Base-by-base conservation (phyloP, 2,113 vertebrate species). In the Pavo muticus region DNA sequence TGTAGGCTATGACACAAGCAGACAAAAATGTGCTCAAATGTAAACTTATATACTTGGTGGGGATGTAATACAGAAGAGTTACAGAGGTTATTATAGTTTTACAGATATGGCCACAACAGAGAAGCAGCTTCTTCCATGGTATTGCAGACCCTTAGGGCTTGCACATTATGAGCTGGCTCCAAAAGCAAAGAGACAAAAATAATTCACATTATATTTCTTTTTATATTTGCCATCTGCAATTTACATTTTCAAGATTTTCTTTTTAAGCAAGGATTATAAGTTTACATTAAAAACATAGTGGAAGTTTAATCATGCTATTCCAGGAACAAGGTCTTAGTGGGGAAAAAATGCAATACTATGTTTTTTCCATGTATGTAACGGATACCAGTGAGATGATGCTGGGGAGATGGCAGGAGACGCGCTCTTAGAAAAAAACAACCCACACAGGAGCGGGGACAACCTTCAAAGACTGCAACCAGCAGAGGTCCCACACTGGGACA, bases 21-120 rank as follows among this genome's bases (percentile, higher is more conserved):
- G 59, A 73, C 18, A 93, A 84, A 97, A 93, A 92, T 87, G 67
- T 87, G 59, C 59, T 75, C 78, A 93, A 96, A 89, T 56, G 24
- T 87, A 90, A 96, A 67, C 88, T 44, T 72, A 92, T 16, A 21
- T 73, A 85, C 92, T 94, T 91, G 71, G 63, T 81, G 71, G 73
- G 35, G 44, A 78, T 52, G 35, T 68, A 61, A 82, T 29, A 89
- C 70, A 54, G 50, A 65, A 72, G 52, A 84, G 14, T 84, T 89
- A 69, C 52, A 85, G 81, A 78, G 14, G 44, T 91, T 91, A 54
- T 76, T 87, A n/a, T 3, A 73, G 84, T 72, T 91, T 87, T 91
- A 63, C 40, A 96, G 81, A 80, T 54, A 87, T 5, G 44, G 64
- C 80, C 56, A 70, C 44, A 88, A 79, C 10, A 84, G 67, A 85